Evolutionary conservation across 2,888 invertebrate species (phyloP), one percentile per base, ranked within the genome.

Genomic region (Aethes cnicana): DNA sequence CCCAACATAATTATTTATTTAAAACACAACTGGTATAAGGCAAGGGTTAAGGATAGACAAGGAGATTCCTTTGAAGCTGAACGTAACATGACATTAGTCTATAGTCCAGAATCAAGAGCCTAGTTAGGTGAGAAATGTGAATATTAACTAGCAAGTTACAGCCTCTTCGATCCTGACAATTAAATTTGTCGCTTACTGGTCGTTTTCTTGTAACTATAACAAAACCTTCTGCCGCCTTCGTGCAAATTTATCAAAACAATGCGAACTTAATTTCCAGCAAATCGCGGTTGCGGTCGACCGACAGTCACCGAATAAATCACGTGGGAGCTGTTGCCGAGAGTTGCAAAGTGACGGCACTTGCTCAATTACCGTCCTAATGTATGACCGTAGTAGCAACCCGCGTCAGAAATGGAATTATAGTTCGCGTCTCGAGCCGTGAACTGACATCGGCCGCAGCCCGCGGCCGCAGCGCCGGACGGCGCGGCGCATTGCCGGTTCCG

Each of bases 401-500:
- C 32, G 25, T 26, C 32, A 32, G 37, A 52, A 44, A 46, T 39
- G 32, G 46, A 46, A 52, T 46, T 44, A 37, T 21, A 25, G 17
- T 28, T 7, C 52, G 32, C 42, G 35, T 42, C 46, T 32, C 53
- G 20, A 21, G 41, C 53, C 32, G 42, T 50, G 33, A 46, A 42
- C 39, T 39, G 39, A 25, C 39, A 41, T 48, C 47, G 23, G 30
- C 23, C 17, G 32, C 39, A 9, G 44, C 6, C 39, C n/a, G 18
- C 65, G 61, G 66, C 74, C 76, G 71, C 78, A 80, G 77, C 77
- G 73, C 73, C 68, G 76, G 77, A 74, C 74, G 69, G 74, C 70
- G 73, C 74, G 69, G 74, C 70, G 73, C 79, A 78, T 81, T 78
- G 76, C 77, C 77, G 62, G 58, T 61, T 61, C 59, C 56, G 61